phyloP scores from a whole-genome alignment of 2,888 invertebrate species.

The Anodontia alba region DNA sequence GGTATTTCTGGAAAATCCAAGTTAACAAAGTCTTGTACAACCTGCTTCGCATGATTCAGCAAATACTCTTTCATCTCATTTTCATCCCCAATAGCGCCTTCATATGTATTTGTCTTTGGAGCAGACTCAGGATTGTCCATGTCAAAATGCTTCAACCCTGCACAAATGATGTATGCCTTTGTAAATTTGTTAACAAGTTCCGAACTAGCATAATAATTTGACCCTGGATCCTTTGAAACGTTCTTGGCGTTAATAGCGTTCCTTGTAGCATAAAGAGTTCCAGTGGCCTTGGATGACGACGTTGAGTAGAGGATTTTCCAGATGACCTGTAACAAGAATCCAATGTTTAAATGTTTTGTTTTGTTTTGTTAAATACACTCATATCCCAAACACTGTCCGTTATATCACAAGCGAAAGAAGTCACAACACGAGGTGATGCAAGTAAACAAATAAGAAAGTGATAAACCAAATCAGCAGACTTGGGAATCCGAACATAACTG shows the following conservation, averaged over 20 bases:
- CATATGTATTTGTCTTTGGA: conserved; percentile 22
- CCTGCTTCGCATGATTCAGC: too few relatives aligned
- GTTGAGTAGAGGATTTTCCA: conserved; percentile 36
- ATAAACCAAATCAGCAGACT: too few relatives aligned
- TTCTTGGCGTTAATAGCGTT: conserved; percentile 34
- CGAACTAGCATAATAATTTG: conserved; percentile 35
- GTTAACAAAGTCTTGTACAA: too few relatives aligned
- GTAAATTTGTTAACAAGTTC: conserved; percentile 29
- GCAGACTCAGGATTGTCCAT: conserved; percentile 16
- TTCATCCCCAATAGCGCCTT: too few relatives aligned
- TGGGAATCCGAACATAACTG: too few relatives aligned
- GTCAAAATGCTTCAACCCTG: conserved; percentile 27
- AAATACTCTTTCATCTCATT: too few relatives aligned
- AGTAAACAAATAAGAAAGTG: too few relatives aligned
- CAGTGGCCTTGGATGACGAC: background rate
- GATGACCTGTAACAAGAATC: conserved; percentile 18
- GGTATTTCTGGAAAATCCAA: too few relatives aligned
- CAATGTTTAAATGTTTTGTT: background rate
- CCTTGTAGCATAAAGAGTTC: conserved; percentile 34
- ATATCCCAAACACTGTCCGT: background rate
- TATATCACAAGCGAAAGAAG: background rate
- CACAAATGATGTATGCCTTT: conserved; percentile 29
- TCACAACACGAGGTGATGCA: too few relatives aligned
- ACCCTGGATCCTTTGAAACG: conserved; percentile 29
- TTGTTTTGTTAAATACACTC: background rate